Conservation (phyloP, 2,888 invertebrate genomes). For the Cremastobaeus sp. region DNA sequence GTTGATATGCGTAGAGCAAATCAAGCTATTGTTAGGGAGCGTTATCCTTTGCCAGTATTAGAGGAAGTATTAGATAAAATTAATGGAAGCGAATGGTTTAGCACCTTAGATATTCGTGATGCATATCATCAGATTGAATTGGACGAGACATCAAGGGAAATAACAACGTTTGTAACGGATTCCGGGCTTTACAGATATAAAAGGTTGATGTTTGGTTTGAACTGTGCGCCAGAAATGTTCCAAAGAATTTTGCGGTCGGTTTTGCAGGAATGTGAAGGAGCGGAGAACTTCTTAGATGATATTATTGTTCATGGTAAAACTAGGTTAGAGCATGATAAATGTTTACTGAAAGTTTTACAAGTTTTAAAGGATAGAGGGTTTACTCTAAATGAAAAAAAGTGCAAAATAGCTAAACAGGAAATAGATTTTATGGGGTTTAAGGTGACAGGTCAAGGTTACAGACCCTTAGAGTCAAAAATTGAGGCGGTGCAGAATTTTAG, state of each 20-base stretch:
- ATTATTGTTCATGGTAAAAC: constrained; percentile 7
- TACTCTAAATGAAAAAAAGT: background rate
- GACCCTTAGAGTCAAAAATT: constrained; percentile 24
- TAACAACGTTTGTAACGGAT: constrained; percentile 73
- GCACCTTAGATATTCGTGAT: constrained; percentile 67
- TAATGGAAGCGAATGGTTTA: constrained; percentile 57
- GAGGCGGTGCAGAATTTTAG: constrained; percentile 31
- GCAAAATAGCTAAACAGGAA: background rate
- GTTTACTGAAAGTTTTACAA: too few species aligned
- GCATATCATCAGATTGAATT: constrained; percentile 75
- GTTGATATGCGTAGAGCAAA: constrained; percentile 64
- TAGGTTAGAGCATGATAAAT: constrained; percentile 11
- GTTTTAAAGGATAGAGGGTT: too few species aligned
- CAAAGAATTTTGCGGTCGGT: constrained; percentile 11
- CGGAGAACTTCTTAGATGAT: constrained; percentile 19
- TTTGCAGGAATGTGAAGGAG: constrained; percentile 11
- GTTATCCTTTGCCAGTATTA: constrained; percentile 35
- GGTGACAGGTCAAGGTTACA: constrained; percentile 34
- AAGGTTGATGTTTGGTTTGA: constrained; percentile 29
- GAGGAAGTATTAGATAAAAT: constrained; percentile 50
- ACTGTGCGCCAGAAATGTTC: constrained; percentile 28
- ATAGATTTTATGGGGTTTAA: constrained; percentile 61
- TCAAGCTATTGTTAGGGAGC: constrained; percentile 56
- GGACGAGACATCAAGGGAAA: constrained; percentile 64
- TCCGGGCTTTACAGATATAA: constrained; percentile 10